A percentile compares a stretch with the other conserved stretches of the same genome.
Conservation (phyloP, 2,888 invertebrate genomes). For the Spialia ferax region DNA sequence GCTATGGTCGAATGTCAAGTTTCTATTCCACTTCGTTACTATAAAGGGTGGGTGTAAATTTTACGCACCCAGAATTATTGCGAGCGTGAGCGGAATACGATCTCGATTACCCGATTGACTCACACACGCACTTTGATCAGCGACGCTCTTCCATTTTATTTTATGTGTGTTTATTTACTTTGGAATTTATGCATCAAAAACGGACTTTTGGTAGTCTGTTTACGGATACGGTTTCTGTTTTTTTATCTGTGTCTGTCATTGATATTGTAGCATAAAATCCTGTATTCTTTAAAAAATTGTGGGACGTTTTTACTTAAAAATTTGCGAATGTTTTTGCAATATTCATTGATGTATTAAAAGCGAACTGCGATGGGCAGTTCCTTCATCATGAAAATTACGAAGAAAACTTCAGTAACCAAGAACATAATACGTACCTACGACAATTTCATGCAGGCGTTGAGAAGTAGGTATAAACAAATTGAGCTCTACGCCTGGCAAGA, state of each 20-base stretch:
- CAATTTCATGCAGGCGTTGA: conserved; percentile 62
- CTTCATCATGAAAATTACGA: conserved; percentile 50
- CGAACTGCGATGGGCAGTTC: conserved; percentile 32
- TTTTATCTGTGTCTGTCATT: no score
- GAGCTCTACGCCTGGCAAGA: conserved; percentile 55
- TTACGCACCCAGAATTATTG: conserved; percentile 35
- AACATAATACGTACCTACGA: conserved; percentile 55
- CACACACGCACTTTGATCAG: conserved; percentile 23
- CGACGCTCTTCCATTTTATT: conserved; percentile 14
- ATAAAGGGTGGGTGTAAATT: conserved; percentile 4
- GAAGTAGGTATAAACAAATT: conserved; percentile 57
- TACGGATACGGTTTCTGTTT: no score
- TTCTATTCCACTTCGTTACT: not conserved
- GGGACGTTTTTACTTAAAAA: no score
- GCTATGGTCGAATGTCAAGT: not conserved
- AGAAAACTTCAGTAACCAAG: conserved; percentile 53
- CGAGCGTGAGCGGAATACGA: conserved; percentile 26
- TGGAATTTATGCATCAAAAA: not conserved
- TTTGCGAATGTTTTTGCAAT: no score
- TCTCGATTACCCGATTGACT: conserved; percentile 9
- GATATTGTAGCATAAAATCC: no score
- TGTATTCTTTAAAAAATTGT: no score
- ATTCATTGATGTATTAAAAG: no score
- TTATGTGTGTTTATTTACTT: conserved; percentile 2
- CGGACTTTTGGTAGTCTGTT: no score